phyloP scores from a whole-genome alignment of 2,888 invertebrate genomes.

The Morpho deidamia region DNA sequence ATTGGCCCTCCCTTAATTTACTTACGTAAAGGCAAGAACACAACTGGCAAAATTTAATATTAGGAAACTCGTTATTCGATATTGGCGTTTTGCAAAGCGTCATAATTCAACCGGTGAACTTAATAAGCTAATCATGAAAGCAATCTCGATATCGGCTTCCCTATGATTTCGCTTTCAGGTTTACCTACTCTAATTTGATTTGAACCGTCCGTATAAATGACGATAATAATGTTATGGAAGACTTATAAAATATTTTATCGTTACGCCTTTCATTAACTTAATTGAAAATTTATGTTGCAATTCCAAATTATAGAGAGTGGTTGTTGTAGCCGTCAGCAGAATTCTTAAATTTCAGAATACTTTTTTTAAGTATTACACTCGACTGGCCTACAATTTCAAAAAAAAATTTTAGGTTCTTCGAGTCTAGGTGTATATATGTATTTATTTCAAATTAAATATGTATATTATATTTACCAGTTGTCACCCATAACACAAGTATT shows the following conservation, averaged over 20 bases:
- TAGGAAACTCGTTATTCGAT: not conserved
- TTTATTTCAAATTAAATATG: too few relatives aligned
- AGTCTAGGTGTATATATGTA: too few relatives aligned
- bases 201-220: not conserved
- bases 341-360: not conserved
- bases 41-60: not conserved
- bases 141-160: slow-evolving; percentile 8
- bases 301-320: not conserved
- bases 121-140: slow-evolving; percentile 19
- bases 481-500: too few relatives aligned
- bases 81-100: slow-evolving; percentile 1
- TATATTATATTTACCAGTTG: too few relatives aligned
- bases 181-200: slow-evolving; percentile 4
- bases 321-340: not conserved
- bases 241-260: slow-evolving; percentile 4
- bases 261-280: slow-evolving; percentile 7
- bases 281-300: slow-evolving; percentile 8
- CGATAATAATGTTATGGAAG: slow-evolving; percentile 1
- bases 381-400: too few relatives aligned
- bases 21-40: too few relatives aligned
- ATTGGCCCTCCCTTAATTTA: too few relatives aligned
- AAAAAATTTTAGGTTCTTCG: too few relatives aligned
- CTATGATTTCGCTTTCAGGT: slow-evolving; percentile 8
- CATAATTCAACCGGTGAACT: slow-evolving; percentile 1
- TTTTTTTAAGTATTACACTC: too few relatives aligned